Conservation (phyloP, 2,113 vertebrate species). For the Dipodomys ordii region DNA sequence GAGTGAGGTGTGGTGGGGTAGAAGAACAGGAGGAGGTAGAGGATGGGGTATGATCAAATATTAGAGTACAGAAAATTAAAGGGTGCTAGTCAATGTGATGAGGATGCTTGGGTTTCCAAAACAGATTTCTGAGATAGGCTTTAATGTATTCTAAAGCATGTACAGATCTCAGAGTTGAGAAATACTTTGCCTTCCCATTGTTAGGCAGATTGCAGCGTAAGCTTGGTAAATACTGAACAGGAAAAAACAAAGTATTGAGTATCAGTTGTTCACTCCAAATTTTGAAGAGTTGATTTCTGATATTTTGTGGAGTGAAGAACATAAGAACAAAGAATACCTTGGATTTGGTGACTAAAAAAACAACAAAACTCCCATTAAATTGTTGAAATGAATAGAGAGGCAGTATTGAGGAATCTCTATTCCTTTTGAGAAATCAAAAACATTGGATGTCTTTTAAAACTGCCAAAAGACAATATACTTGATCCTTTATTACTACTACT, state of each 20-base stretch:
- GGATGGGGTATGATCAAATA: neutral
- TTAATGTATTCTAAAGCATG: constrained; percentile 20
- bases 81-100: neutral
- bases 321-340: neutral
- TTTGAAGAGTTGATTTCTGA: neutral
- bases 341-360: neutral
- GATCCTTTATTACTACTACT: too few relatives aligned
- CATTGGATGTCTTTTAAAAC: neutral
- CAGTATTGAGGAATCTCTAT: neutral
- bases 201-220: neutral
- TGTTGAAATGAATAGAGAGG: neutral
- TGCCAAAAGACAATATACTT: neutral
- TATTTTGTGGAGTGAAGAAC: neutral
- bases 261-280: neutral
- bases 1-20: neutral
- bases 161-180: neutral
- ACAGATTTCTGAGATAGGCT: neutral
- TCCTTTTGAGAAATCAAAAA: neutral
- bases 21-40: neutral
- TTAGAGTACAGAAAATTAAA: neutral
- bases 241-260: neutral
- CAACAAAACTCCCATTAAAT: neutral
- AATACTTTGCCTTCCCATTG: neutral
- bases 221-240: neutral
- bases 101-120: neutral